phyloP scores from a whole-genome alignment of 2,888 invertebrate species.

The Ectobius pallidus region DNA sequence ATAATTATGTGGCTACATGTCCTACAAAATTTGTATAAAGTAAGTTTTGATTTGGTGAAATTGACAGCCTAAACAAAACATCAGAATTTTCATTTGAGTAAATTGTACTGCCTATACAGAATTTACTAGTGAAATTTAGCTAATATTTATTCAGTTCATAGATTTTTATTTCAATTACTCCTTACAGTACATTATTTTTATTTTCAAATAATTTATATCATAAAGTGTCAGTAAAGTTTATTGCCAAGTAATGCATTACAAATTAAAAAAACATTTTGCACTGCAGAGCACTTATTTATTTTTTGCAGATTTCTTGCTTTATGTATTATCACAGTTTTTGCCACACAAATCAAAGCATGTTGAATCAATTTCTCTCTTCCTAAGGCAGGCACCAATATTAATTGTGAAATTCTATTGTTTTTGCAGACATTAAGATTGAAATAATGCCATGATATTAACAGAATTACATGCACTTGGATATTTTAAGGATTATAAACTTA shows the following conservation, averaged over 20 bases:
- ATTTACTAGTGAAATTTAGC: too few species aligned
- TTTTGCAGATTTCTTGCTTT: slow-evolving; percentile 32
- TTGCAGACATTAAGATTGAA: too few species aligned
- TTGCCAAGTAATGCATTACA: slow-evolving; percentile 17
- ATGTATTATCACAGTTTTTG: slow-evolving; percentile 32
- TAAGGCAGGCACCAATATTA: slow-evolving; percentile 17
- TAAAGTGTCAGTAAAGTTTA: slow-evolving; percentile 9
- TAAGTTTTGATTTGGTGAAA: too few species aligned
- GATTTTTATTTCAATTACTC: slow-evolving; percentile 26
- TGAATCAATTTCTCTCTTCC: background rate
- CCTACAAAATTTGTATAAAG: too few species aligned
- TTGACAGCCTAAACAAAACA: too few species aligned
- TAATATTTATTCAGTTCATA: too few species aligned
- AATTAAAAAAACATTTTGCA: slow-evolving; percentile 30
- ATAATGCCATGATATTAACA: too few species aligned
- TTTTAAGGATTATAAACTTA: too few species aligned
- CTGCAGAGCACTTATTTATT: slow-evolving; percentile 35
- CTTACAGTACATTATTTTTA: slow-evolving; percentile 2
- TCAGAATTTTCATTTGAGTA: too few species aligned
- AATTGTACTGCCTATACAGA: too few species aligned
- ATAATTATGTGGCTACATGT: too few species aligned
- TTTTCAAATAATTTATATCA: background rate
- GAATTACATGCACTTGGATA: too few species aligned
- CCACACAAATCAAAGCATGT: slow-evolving; percentile 31
- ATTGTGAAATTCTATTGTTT: background rate